Evolutionary conservation across 2,797 vertebrate species (phyloP).

Genomic region (Ctenopoma kingsleyae): DNA sequence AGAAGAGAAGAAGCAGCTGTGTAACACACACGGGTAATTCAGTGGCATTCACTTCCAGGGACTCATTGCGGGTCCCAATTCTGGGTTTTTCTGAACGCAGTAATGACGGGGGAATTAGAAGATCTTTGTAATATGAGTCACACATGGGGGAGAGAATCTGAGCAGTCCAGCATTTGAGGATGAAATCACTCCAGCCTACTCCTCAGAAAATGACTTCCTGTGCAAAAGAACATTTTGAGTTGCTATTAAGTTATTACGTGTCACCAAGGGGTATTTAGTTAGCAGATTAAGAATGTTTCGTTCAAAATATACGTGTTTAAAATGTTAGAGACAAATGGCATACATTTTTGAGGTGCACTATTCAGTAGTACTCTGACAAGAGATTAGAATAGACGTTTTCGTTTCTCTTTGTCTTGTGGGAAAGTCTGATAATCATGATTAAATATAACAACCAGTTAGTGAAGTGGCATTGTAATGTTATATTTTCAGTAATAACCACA

Average conservation of each 20-base stretch:
- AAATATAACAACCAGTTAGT: too few species aligned
- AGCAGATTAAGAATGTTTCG: neutral
- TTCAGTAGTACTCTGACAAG: too few species aligned
- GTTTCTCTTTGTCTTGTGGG: too few species aligned
- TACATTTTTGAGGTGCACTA: too few species aligned
- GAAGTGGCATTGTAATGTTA: too few species aligned
- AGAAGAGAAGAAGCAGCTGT: conserved; percentile 29
- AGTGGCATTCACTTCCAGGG: conserved; percentile 2
- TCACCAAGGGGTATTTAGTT: neutral
- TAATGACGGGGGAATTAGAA: conserved; percentile 23
- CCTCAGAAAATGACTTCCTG: conserved; percentile 16
- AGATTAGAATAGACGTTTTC: too few species aligned
- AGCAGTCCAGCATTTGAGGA: conserved; percentile 11
- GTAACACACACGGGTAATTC: conserved; percentile 9
- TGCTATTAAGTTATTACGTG: neutral
- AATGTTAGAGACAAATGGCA: too few species aligned
- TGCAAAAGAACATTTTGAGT: neutral
- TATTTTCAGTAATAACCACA: too few species aligned
- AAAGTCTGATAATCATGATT: too few species aligned
- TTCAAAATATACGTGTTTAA: neutral
- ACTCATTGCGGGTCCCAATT: conserved; percentile 10
- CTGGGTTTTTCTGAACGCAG: conserved; percentile 8
- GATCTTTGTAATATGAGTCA: conserved; percentile 18
- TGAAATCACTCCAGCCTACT: neutral
- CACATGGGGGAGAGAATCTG: conserved; percentile 8